Conservation (phyloP, 2,888 invertebrate species). For the Eudasyphora cyanicolor region DNA sequence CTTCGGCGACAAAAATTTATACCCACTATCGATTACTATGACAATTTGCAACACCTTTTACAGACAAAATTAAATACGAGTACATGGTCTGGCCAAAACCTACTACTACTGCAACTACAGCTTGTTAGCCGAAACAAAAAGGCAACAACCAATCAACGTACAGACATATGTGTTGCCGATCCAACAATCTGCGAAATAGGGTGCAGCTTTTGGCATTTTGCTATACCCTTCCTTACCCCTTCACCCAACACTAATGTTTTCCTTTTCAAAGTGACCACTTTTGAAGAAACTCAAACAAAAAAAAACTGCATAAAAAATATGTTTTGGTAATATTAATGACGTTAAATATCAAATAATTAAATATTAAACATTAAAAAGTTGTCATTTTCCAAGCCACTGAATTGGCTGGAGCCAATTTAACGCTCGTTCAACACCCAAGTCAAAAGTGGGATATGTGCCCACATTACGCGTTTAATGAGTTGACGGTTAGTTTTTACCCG, state of each 20-base stretch:
- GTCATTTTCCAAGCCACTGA: constrained; percentile 43
- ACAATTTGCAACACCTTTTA: constrained; percentile 62
- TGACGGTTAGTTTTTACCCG: not conserved
- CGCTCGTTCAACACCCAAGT: constrained; percentile 12
- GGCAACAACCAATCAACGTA: not conserved
- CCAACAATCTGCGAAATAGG: constrained; percentile 38
- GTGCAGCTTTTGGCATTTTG: constrained; percentile 55
- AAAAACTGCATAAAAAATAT: constrained; percentile 37
- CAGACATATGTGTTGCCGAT: not conserved
- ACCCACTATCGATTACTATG: constrained; percentile 58
- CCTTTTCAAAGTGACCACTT: not conserved
- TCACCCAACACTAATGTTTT: not conserved
- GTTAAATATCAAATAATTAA: constrained; percentile 59
- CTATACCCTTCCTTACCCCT: not conserved
- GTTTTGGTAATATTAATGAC: constrained; percentile 53
- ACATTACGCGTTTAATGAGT: constrained; percentile 26
- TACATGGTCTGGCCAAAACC: constrained; percentile 13
- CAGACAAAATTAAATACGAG: constrained; percentile 8
- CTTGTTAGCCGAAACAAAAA: not conserved
- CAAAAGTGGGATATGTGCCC: constrained; percentile 9
- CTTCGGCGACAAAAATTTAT: constrained; percentile 45
- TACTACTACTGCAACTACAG: not conserved
- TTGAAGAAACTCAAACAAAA: not conserved
- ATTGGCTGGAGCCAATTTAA: constrained; percentile 11
- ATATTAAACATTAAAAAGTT: constrained; percentile 47